Evolutionary conservation across 2,113 vertebrate species (phyloP), one percentile per base, ranked within the genome.

Genomic region (Leucopsar rothschildi): DNA sequence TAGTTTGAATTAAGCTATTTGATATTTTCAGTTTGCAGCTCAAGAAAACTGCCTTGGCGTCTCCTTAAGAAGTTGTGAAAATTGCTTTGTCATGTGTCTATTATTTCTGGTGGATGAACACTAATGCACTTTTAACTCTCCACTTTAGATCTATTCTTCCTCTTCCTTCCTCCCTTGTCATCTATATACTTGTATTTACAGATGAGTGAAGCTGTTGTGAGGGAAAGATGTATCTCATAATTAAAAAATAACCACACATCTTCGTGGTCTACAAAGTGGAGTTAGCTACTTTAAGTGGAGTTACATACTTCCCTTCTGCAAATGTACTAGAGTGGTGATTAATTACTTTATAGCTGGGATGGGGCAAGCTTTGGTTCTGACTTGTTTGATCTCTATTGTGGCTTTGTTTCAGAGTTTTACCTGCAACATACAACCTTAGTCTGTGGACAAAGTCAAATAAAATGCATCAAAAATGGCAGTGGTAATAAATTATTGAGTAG

Each of bases 41-140:
- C 28, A 86, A 80, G 83, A 90, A 49, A 92, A 84, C 35, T 95
- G 95, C 81, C 94, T 77, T 94, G 97, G 96, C 95, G 95, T 96
- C 95, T 98, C 96, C 97, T 97, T 97, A 98, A 92, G 78, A 96
- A 93, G 86, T 57, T 95, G 82, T 75, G 89, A 97, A 95, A 95
- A 95, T 96, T 96, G 92, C 77, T 96, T 96, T 98, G 95, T 95
- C 91, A 93, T 95, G 95, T 97, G 61, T 96, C 93, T 97, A 8
- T 93, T 96, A 50, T 96, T 86, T 90, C 92, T 95, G 72, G 73
- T 93, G 97, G 89, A 92, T 40, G 90, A 93, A 90, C 45, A 71
- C 53, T 95, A 78, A 95, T 84, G 83, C 57, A 42, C 79, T 95
- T 97, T 95, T 92, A 82, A 95, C 94, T 94, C 59, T 88, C 22